A percentile compares a stretch with the other conserved stretches of the same genome.
phyloP scores from a whole-genome alignment of 1,140 invertebrate genomes.

The Zaprionus lachaisei region DNA sequence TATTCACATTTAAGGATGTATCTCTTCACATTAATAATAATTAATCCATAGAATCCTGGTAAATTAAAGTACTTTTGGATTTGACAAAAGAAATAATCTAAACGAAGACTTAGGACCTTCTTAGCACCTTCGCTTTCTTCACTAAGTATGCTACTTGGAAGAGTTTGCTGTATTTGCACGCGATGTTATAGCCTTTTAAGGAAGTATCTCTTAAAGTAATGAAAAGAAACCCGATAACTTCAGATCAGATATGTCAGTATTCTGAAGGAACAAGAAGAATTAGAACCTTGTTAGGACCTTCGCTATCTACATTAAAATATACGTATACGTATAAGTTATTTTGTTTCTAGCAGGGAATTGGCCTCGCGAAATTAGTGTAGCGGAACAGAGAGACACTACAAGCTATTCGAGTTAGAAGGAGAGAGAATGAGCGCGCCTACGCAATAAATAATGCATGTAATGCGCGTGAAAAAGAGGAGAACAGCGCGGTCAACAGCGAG shows the following conservation, averaged over 20 bases:
- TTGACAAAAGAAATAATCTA: too few relatives aligned
- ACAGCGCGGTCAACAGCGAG: background rate
- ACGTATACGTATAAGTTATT: background rate
- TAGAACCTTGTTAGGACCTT: too few relatives aligned
- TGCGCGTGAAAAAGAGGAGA: constrained; percentile 43
- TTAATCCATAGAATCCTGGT: background rate
- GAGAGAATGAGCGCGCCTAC: constrained; percentile 30
- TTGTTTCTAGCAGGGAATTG: background rate
- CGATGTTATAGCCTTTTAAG: too few relatives aligned
- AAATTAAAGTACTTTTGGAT: too few relatives aligned
- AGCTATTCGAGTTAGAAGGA: constrained; percentile 21
- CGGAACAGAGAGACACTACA: constrained; percentile 15
- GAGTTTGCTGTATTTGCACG: too few relatives aligned
- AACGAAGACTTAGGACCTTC: too few relatives aligned
- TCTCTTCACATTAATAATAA: background rate
- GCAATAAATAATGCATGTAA: constrained; percentile 68
- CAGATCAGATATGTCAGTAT: too few relatives aligned
- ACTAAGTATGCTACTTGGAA: too few relatives aligned
- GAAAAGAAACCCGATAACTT: background rate
- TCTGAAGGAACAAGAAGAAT: too few relatives aligned
- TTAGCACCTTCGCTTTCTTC: too few relatives aligned
- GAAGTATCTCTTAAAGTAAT: background rate
- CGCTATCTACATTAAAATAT: too few relatives aligned
- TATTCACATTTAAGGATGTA: background rate
- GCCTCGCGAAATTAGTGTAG: constrained; percentile 4